Conservation (phyloP, 2,888 invertebrate species). For the Drosophila setosimentum region DNA sequence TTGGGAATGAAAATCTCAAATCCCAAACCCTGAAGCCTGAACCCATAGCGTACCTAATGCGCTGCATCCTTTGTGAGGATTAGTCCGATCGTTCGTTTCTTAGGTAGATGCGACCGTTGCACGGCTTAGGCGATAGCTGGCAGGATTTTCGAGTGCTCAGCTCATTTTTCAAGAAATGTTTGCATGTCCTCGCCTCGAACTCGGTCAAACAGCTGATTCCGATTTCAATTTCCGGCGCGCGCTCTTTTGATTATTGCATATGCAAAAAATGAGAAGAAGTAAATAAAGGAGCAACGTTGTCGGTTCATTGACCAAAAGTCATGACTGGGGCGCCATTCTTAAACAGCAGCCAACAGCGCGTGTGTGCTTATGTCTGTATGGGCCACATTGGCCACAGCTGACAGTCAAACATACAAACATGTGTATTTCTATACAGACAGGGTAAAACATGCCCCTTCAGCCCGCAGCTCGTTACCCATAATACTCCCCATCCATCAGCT, state of each 20-base stretch:
- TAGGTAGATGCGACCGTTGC: constrained; percentile 47
- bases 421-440: constrained; percentile 29
- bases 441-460: constrained; percentile 31
- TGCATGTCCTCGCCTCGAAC: constrained; percentile 26
- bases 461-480: constrained; percentile 21
- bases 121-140: constrained; percentile 21
- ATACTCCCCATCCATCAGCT: constrained; percentile 42
- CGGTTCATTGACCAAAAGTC: constrained; percentile 76
- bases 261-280: constrained; percentile 24
- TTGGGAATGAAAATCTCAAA: constrained; percentile 7
- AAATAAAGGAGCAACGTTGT: constrained; percentile 23
- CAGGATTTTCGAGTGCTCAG: constrained; percentile 31
- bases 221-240: constrained; percentile 41
- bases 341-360: constrained; percentile 23
- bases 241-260: constrained; percentile 40
- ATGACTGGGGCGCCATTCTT: constrained; percentile 48
- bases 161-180: constrained; percentile 47
- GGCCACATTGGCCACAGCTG: constrained; percentile 52
- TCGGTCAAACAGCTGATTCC: constrained; percentile 55
- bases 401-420: constrained; percentile 19
- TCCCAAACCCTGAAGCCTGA: constrained; percentile 27
- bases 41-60: constrained; percentile 61
- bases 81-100: constrained; percentile 32
- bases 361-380: constrained; percentile 30
- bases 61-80: constrained; percentile 67